Conservation (phyloP, 2,888 invertebrate genomes). For the Thymelicus acteon region DNA sequence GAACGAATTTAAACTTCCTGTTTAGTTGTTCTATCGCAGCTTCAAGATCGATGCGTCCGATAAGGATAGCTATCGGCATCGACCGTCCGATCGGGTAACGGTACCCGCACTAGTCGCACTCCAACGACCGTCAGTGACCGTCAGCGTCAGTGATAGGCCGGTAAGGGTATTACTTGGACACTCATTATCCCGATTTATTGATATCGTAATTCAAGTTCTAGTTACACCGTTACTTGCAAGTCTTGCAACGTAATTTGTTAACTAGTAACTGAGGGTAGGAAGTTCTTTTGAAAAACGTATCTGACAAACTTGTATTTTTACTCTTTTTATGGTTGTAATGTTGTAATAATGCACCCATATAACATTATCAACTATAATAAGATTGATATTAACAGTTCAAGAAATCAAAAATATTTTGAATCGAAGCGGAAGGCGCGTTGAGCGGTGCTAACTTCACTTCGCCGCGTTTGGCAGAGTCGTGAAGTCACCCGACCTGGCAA, state of each 20-base stretch:
- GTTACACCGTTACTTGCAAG: not conserved
- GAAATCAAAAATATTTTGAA: too few species aligned
- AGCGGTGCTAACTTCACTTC: too few species aligned
- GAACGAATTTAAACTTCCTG: not conserved
- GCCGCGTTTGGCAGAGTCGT: too few species aligned
- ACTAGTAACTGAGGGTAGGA: not conserved
- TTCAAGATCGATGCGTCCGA: slow-evolving; percentile 16
- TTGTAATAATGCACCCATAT: too few species aligned
- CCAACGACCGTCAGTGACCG: not conserved
- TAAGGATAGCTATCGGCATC: slow-evolving; percentile 4
- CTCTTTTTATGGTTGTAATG: too few species aligned
- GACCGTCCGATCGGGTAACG: slow-evolving; percentile 17
- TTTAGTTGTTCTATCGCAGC: slow-evolving; percentile 5
- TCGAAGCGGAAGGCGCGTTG: too few species aligned
- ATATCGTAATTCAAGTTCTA: too few species aligned
- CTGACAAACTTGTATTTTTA: too few species aligned
- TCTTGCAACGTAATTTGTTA: not conserved
- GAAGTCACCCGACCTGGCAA: too few species aligned
- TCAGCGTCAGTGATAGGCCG: not conserved
- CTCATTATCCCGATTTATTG: not conserved
- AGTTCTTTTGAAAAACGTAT: not conserved
- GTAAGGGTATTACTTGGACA: slow-evolving; percentile 17
- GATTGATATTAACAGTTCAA: too few species aligned
- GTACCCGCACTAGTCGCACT: not conserved
- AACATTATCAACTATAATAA: too few species aligned